These are phyloP conservation scores for Hippoglossus stenolepis DNA, from an alignment of 2,113 vertebrate species.

Conservation along the genomic window DNA sequence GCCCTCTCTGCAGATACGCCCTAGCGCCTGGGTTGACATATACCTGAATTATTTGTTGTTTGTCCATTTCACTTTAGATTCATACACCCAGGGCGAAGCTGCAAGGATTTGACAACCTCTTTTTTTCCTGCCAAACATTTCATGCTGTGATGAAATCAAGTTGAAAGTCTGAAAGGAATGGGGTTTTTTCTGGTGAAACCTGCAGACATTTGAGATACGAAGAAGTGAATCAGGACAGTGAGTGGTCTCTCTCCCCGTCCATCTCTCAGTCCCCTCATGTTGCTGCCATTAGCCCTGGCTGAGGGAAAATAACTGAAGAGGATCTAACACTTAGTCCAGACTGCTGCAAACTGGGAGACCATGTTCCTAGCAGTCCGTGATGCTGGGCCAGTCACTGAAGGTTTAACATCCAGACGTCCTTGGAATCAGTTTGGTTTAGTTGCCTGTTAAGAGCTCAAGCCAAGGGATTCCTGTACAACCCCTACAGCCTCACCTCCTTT, in stretches of 20 bases:
- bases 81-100: neutral
- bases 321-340: conserved; percentile 63
- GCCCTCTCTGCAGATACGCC: neutral
- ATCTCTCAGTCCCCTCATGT: conserved; percentile 30
- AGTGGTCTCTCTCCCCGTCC: conserved; percentile 21
- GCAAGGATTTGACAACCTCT: conserved; percentile 19
- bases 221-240: conserved; percentile 17
- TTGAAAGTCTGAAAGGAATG: neutral
- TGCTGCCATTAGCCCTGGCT: conserved; percentile 40
- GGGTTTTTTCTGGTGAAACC: neutral
- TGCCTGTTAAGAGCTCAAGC: conserved; percentile 36
- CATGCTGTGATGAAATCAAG: conserved; percentile 35
- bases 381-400: conserved; percentile 44
- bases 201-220: conserved; percentile 6
- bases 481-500: too few species aligned
- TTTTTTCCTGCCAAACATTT: conserved; percentile 33
- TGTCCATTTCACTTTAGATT: conserved; percentile 33
- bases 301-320: conserved; percentile 44
- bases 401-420: conserved; percentile 40
- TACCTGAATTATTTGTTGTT: conserved; percentile 36
- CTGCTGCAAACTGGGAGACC: conserved; percentile 52
- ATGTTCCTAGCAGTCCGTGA: conserved; percentile 16
- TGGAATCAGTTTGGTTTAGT: conserved; percentile 53
- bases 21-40: neutral
- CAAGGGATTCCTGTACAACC: conserved; percentile 15